These are phyloP conservation scores for Myotis myotis DNA, from an alignment of 2,797 vertebrate genomes.

Conservation along the genomic window DNA sequence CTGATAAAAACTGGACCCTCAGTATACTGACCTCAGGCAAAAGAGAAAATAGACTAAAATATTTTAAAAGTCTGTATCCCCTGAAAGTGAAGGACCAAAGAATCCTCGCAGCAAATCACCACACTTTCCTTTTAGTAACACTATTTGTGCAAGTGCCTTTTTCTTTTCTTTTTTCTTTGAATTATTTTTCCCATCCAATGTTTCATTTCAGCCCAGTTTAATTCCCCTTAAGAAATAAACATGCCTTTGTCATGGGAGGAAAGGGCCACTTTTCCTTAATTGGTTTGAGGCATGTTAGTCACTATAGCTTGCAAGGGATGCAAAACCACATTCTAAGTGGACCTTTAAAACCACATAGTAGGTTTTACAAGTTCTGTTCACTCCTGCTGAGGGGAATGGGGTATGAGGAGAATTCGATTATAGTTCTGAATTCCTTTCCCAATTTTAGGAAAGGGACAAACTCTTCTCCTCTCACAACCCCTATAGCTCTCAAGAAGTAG, in stretches of 20 bases:
- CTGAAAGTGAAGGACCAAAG: background rate
- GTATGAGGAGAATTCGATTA: background rate
- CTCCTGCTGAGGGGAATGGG: background rate
- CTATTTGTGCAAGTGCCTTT: conserved; percentile 24
- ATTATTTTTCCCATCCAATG: conserved; percentile 38
- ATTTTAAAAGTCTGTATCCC: background rate
- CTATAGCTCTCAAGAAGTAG: conserved; percentile 64
- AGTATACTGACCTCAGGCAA: background rate
- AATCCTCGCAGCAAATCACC: background rate
- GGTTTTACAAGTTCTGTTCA: conserved; percentile 42
- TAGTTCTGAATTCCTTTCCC: conserved; percentile 27
- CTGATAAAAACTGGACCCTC: background rate
- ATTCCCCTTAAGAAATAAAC: conserved; percentile 54
- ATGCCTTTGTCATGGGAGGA: background rate
- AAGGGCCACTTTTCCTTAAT: conserved; percentile 4
- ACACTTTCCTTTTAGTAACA: background rate
- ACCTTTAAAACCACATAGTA: conserved; percentile 42
- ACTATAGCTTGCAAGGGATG: conserved; percentile 22
- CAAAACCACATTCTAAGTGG: conserved; percentile 27
- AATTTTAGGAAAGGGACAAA: conserved; percentile 47
- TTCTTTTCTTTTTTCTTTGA: conserved; percentile 10
- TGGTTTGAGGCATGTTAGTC: conserved; percentile 46
- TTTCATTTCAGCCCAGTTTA: conserved; percentile 10
- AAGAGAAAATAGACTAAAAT: conserved; percentile 33
- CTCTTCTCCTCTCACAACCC: conserved; percentile 38